Conservation (phyloP, 2,113 vertebrate genomes). For the Pseudorasbora parva region DNA sequence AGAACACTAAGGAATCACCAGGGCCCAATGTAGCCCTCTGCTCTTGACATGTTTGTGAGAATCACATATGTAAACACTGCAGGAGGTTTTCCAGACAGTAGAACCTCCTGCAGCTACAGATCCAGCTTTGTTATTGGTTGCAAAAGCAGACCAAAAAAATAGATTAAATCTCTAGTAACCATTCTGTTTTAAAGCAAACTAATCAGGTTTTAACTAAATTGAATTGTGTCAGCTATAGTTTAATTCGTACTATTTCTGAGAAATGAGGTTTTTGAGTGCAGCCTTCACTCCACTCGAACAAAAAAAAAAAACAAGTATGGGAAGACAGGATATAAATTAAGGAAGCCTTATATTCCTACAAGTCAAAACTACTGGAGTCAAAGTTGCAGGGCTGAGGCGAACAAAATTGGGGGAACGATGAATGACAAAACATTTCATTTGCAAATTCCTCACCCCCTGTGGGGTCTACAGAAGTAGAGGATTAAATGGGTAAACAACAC, state of each 20-base stretch:
- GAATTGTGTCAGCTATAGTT: conserved; percentile 27
- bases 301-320: conserved; percentile 35
- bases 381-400: conserved; percentile 33
- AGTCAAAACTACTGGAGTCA: conserved; percentile 9
- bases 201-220: neutral
- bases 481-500: conserved; percentile 49
- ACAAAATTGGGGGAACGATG: conserved; percentile 58
- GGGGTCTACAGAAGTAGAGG: conserved; percentile 42
- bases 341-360: conserved; percentile 3
- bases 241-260: conserved; percentile 26
- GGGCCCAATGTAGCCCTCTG: conserved; percentile 43
- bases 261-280: conserved; percentile 29
- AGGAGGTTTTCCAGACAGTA: conserved; percentile 23
- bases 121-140: conserved; percentile 11
- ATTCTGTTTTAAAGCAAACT: conserved; percentile 41
- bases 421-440: conserved; percentile 69
- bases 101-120: neutral
- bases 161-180: neutral
- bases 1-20: conserved; percentile 36
- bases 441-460: conserved; percentile 59
- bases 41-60: conserved; percentile 54
- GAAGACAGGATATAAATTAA: conserved; percentile 34
- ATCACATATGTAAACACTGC: conserved; percentile 50
- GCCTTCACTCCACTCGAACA: neutral
- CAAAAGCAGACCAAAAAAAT: neutral